Evolutionary conservation across 2,797 vertebrate species (phyloP).

Genomic region (Platyrinchus mystaceus): DNA sequence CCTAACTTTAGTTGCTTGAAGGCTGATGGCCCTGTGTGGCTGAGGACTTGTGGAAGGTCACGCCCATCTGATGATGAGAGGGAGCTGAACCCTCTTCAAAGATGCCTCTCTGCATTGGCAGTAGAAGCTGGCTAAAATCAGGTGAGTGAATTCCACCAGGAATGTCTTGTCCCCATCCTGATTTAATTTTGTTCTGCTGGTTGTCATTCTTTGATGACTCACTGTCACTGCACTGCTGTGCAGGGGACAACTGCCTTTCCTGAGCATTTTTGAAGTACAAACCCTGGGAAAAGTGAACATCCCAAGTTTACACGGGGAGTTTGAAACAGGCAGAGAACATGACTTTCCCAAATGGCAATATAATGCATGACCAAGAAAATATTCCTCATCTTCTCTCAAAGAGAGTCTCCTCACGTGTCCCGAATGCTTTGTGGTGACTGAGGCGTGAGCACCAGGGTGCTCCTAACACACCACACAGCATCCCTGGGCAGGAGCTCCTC

Average conservation of each 20-base stretch:
- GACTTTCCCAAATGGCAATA: not conserved
- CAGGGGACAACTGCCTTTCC: not conserved
- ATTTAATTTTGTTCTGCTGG: not conserved
- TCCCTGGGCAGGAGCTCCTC: not conserved
- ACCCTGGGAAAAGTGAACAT: not conserved
- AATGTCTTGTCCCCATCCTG: not conserved
- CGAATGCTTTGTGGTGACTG: not conserved
- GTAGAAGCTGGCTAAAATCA: not conserved
- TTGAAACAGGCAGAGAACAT: fast-evolving
- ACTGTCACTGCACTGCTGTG: not conserved
- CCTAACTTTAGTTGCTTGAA: not conserved
- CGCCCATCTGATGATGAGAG: not conserved
- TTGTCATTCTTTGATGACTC: not conserved
- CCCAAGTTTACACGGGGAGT: not conserved
- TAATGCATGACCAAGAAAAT: not conserved
- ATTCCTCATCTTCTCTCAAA: not conserved
- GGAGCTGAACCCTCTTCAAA: fast-evolving
- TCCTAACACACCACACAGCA: not conserved
- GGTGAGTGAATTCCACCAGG: not conserved
- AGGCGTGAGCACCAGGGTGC: not conserved
- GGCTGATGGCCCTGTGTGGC: not conserved
- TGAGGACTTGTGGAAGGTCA: not conserved
- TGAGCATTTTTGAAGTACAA: not conserved
- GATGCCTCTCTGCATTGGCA: not conserved
- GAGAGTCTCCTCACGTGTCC: not conserved